Conservation (phyloP, 2,113 vertebrate genomes). For the Oceanites oceanicus region DNA sequence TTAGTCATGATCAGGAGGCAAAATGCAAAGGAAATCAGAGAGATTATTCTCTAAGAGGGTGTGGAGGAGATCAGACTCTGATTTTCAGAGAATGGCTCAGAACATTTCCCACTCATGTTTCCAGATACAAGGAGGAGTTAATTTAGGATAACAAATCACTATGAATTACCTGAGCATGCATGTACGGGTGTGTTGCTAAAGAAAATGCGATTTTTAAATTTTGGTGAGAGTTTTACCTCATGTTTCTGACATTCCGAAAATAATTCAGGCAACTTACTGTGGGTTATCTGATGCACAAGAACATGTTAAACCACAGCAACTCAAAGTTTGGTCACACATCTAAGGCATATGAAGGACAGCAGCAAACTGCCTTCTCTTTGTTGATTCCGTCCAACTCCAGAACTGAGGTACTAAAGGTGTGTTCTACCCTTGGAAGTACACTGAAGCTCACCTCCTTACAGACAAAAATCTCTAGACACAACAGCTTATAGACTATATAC, state of each 20-base stretch:
- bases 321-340: background rate
- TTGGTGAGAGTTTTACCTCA: background rate
- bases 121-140: background rate
- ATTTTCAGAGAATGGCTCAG: background rate
- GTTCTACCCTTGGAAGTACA: background rate
- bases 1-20: background rate
- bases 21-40: background rate
- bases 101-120: background rate
- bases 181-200: background rate
- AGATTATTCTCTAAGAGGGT: background rate
- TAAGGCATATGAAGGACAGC: background rate
- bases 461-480: background rate
- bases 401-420: background rate
- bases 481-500: background rate
- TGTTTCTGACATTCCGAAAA: background rate
- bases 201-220: background rate
- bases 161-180: background rate
- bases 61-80: rapidly evolving
- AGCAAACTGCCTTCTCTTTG: background rate
- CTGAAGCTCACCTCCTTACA: background rate
- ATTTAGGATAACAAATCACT: background rate
- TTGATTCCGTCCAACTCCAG: background rate
- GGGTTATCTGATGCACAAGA: background rate
- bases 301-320: background rate
- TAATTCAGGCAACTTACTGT: background rate